Base-by-base conservation (phyloP, 2,113 vertebrate genomes). In the Tragelaphus buxtoni region DNA sequence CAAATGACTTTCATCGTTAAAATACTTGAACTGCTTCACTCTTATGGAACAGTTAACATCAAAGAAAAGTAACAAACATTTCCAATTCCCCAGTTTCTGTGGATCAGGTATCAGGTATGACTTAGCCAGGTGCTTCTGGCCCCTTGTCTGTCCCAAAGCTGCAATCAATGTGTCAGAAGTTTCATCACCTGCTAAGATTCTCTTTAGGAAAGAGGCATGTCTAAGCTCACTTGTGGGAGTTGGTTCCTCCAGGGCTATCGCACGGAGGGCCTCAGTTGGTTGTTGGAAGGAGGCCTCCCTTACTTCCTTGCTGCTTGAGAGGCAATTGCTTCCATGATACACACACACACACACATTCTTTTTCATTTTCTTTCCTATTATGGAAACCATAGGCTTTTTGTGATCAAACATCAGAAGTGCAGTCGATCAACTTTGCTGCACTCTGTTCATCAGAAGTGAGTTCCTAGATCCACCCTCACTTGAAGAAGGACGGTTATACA, bases 21-120 rank as follows among this genome's bases (percentile, higher is more conserved):
- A 90, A 90, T 55, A 77, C 74, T 91, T 80, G 39, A 90, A 79
- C 47, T 95, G 47, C 49, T 47, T 61, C 69, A 81, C 35, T 11
- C 79, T 69, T 72, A 53, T 8, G 10, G 20, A 45, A 82, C 14
- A 81, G 20, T 81, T 60, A 22, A 45, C n/a, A n/a, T 45, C 80
- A n/a, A 47, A 53, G n/a, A 91, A 60, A 58, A 49, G 20, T 79
- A 18, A 69, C 58, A 60, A n/a, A n/a, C 22, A 74, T 51, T 72
- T 53, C 47, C 20, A 18, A 35, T 88, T 74, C 51, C 24, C 45
- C 10, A 5, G n/a, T 42, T 92, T 81, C 51, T 26, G 4, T 91
- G 51, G 42, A n/a, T 53, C 17, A 6, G 32, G 51, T 53, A 26
- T 39, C 1, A 3, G 51, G 2, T 39, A 18, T 39, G 10, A n/a